A percentile compares a stretch with the other conserved stretches of the same genome.
phyloP scores from a whole-genome alignment of 2,797 vertebrate species.

The Coregonus ussuriensis region DNA sequence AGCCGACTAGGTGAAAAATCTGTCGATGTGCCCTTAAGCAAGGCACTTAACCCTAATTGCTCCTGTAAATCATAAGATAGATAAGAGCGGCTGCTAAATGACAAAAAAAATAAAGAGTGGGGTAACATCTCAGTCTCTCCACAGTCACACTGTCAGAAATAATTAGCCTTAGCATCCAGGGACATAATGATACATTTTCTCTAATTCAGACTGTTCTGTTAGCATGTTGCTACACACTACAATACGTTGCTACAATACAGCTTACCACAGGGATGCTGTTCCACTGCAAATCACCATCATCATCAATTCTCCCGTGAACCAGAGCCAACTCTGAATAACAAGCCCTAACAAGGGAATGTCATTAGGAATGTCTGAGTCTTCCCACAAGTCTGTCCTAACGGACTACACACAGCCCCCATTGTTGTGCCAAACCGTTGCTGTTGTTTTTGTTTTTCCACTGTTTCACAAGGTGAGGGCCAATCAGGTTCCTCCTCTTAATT shows the following conservation, averaged over 20 bases:
- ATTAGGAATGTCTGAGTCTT: slow-evolving; percentile 35
- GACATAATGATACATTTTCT: no score
- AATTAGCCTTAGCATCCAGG: no score
- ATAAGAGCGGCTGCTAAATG: no score
- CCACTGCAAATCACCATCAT: not conserved
- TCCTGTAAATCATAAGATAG: no score
- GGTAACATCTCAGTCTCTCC: not conserved
- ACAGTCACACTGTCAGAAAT: not conserved
- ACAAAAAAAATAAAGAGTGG: no score
- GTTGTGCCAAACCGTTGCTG: slow-evolving; percentile 26
- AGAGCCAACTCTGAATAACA: not conserved
- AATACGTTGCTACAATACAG: not conserved
- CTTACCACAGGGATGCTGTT: not conserved
- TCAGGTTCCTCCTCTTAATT: slow-evolving; percentile 55
- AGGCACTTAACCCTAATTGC: no score
- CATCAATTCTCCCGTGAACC: not conserved
- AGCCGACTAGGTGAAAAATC: no score
- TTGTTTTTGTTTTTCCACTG: slow-evolving; percentile 26
- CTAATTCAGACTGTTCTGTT: not conserved
- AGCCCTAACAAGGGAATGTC: not conserved
- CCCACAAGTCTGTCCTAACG: slow-evolving; percentile 37
- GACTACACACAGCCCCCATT: slow-evolving; percentile 39
- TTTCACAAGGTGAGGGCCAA: slow-evolving; percentile 35
- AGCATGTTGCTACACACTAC: not conserved
- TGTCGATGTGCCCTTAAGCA: no score